Evolutionary conservation across 2,113 vertebrate genomes (phyloP).

Genomic region (Microcebus jonahi): DNA sequence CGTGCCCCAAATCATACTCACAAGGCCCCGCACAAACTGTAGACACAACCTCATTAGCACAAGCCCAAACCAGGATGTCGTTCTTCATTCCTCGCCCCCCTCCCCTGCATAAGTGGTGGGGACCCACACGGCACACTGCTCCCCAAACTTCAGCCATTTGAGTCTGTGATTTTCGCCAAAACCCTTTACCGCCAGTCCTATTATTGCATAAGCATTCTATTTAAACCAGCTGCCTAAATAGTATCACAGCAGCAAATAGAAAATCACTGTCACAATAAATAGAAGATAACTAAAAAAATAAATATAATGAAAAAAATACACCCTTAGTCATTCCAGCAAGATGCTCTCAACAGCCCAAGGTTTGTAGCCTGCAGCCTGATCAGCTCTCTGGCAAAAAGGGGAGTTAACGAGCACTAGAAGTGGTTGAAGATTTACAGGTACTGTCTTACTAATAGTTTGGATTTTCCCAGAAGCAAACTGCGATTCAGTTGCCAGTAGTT

Average conservation of each 20-base stretch:
- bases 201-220: background rate
- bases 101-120: no score
- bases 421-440: background rate
- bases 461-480: background rate
- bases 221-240: background rate
- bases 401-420: background rate
- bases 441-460: background rate
- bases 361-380: background rate
- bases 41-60: no score
- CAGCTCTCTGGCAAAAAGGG: background rate
- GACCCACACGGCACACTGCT: background rate
- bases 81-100: no score
- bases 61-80: no score
- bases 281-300: background rate
- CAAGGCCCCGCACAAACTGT: no score
- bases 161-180: background rate
- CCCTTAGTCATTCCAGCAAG: background rate
- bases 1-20: no score
- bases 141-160: background rate
- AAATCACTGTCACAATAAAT: conserved; percentile 14
- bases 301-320: background rate
- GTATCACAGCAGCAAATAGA: background rate
- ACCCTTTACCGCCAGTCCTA: background rate
- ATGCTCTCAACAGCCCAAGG: background rate
- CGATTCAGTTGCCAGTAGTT: background rate